Evolutionary conservation across 2,888 invertebrate genomes (phyloP).

Genomic region (Pristionchus maxplancki): DNA sequence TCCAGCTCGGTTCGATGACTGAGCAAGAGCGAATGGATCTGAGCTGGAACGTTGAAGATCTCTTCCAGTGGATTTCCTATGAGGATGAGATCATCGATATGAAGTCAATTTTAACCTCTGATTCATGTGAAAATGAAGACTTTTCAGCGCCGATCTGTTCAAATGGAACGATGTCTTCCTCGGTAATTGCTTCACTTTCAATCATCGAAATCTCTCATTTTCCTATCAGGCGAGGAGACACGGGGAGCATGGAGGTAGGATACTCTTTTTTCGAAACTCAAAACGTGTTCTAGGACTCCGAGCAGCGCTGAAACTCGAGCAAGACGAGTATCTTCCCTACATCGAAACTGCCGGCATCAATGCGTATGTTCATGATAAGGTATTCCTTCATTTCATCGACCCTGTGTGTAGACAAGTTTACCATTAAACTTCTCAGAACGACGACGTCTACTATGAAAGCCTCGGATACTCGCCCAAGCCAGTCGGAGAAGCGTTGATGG

Average conservation of each 20-base stretch:
- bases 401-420: no score
- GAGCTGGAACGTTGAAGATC: not conserved
- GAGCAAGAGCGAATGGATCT: not conserved
- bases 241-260: not conserved
- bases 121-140: not conserved
- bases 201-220: constrained; percentile 48
- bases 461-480: not conserved
- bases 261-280: not conserved
- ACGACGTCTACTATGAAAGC: constrained; percentile 7
- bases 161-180: constrained; percentile 55
- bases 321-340: not conserved
- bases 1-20: not conserved
- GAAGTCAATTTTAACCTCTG: not conserved
- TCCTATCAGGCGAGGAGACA: not conserved
- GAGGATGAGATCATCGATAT: not conserved
- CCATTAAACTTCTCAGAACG: not conserved
- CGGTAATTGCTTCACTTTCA: constrained; percentile 65
- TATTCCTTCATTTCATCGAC: not conserved
- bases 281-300: not conserved
- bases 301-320: not conserved
- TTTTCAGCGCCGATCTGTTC: constrained; percentile 51
- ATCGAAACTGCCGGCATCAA: not conserved
- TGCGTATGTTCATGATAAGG: constrained; percentile 1
- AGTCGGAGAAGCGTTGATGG: not conserved
- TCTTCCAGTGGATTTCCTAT: constrained; percentile 27